Base-by-base conservation (phyloP, 2,888 invertebrate genomes). In the Agrenia bidenticulata region DNA sequence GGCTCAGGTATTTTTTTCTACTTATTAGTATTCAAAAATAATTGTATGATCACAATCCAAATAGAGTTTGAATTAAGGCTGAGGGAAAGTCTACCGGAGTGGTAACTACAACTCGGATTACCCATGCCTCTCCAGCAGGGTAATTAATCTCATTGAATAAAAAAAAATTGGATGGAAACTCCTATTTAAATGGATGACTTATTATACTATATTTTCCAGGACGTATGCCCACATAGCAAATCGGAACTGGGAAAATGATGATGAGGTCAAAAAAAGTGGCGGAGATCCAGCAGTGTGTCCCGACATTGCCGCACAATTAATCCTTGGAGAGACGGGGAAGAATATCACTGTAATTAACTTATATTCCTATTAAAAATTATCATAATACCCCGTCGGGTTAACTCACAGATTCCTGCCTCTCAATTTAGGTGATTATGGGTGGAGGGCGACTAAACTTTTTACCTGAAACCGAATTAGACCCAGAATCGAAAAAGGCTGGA, bases 161-260 rank as follows among this genome's bases (percentile, higher is more conserved):
- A 32, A 32, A 32, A 32, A 32, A 32, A 32, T 32, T 11, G 32
- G 11, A 32, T 32, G 32, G 32, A 32, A n/a, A n/a, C n/a, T n/a
- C 32, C 32, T 32, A 32, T 32, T 32, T 32, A 7, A 32, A 32
- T 32, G 11, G 5, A 11, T 32, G 4, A 4, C 11, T 7, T 32
- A 4, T 32, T 11, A 4, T 32, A 32, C 11, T 11, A 4, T 7
- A 7, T 32, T 4, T 32, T 32, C 11, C 11, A 32, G 32, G 1
- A 65, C 65, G 13, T 90, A 89, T 78, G 69, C 67, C 17, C 70
- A 73, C 53, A 64, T 64, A n/a, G 73, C 73, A 0, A 51, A 74
- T 78, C 83, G 93, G 1, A 82, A 85, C 67, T 93, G 92, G 92
- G 93, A 93, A 78, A 89, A 90, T 74, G 92, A 92, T 72, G 81